Evolutionary conservation across 2,797 vertebrate species (phyloP).

Genomic region (Ceryle rudis): DNA sequence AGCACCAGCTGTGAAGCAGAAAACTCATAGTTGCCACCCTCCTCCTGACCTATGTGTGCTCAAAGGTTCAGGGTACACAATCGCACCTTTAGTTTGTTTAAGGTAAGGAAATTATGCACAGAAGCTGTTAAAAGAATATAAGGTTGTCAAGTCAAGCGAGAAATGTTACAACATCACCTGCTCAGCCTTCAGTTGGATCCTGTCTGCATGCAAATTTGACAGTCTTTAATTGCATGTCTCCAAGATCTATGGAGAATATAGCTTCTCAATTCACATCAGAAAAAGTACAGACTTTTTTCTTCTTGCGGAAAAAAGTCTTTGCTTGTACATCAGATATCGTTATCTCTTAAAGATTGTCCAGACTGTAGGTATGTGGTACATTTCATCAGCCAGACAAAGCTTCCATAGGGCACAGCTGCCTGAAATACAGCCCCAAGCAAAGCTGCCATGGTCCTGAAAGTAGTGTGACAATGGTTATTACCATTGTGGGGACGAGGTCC

Average conservation of each 20-base stretch:
- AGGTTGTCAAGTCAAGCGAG: conserved; percentile 48
- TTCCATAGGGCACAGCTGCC: not conserved
- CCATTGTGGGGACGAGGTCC: not conserved
- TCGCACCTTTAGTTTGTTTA: conserved; percentile 34
- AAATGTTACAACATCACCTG: conserved; percentile 40
- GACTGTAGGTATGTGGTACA: not conserved
- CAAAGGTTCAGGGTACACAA: not conserved
- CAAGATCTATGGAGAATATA: conserved; percentile 36
- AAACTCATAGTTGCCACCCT: not conserved
- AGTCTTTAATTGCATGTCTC: conserved; percentile 60
- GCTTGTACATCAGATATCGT: not conserved
- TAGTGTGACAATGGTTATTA: not conserved
- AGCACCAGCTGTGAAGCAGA: not conserved
- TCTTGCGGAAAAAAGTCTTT: not conserved
- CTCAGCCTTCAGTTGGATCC: conserved; percentile 36
- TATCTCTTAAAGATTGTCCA: not conserved
- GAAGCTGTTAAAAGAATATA: conserved; percentile 47
- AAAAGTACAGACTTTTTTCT: conserved; percentile 1
- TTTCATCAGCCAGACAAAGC: not conserved
- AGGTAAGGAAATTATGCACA: conserved; percentile 10
- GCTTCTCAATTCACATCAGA: conserved; percentile 37
- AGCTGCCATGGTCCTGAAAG: not conserved
- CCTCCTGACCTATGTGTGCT: fast-evolving
- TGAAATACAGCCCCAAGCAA: not conserved
- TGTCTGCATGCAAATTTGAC: conserved; percentile 55